Percentiles rank a stretch among this genome's conserved stretches.
These are phyloP conservation scores for Sarcophaga bullata DNA, from an alignment of 1,140 invertebrate genomes.

Conservation along the genomic window DNA sequence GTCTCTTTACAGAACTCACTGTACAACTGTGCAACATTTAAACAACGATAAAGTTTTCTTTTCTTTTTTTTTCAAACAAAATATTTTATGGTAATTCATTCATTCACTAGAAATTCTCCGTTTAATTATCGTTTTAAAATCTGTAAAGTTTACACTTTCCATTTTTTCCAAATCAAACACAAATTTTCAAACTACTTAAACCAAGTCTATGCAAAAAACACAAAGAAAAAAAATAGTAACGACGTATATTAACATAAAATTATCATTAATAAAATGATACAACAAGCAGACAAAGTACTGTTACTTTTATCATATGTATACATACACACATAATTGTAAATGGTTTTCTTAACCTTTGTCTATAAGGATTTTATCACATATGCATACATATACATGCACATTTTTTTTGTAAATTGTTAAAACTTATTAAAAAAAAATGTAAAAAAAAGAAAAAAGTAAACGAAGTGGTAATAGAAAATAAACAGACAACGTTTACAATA, in stretches of 20 bases:
- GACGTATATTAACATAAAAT: neutral
- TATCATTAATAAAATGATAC: neutral
- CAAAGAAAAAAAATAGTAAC: neutral
- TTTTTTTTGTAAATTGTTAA: neutral
- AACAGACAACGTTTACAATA: neutral
- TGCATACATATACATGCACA: neutral
- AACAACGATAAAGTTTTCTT: too few species aligned
- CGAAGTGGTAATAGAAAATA: neutral
- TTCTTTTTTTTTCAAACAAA: too few species aligned
- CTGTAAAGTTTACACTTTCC: neutral
- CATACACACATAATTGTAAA: neutral
- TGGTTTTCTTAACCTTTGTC: slow-evolving; percentile 4
- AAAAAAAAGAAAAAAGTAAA: neutral
- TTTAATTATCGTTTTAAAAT: neutral
- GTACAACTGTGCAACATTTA: too few species aligned
- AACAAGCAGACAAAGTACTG: neutral
- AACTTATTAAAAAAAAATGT: neutral
- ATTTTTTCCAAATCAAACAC: neutral
- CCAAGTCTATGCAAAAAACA: too few species aligned
- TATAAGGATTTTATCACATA: neutral
- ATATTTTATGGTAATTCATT: too few species aligned
- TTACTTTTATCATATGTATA: neutral
- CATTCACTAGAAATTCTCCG: too few species aligned
- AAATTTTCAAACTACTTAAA: neutral
- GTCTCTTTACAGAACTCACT: too few species aligned